These are phyloP conservation scores for Atethmia centrago DNA, from an alignment of 2,888 invertebrate species.

Conservation along the genomic window DNA sequence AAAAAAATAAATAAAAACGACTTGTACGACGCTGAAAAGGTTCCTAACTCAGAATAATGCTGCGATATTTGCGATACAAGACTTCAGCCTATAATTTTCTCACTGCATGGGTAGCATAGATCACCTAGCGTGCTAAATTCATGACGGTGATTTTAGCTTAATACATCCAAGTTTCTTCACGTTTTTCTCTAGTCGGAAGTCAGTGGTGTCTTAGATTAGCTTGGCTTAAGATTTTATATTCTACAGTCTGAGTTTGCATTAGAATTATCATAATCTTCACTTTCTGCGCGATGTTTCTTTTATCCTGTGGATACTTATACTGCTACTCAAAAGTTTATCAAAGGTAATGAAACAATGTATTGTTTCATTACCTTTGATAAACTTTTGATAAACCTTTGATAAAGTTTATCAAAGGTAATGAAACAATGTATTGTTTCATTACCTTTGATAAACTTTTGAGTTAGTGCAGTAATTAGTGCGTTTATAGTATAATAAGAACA, in stretches of 20 bases:
- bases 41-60: too few relatives aligned
- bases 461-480: not conserved
- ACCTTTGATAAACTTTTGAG: not conserved
- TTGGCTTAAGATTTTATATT: conserved; percentile 8
- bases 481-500: not conserved
- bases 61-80: too few relatives aligned
- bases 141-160: not conserved
- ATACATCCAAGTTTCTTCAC: conserved; percentile 9
- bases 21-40: too few relatives aligned
- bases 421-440: not conserved
- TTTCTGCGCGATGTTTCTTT: not conserved
- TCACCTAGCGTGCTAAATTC: conserved; percentile 12
- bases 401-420: too few relatives aligned
- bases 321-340: too few relatives aligned
- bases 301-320: too few relatives aligned
- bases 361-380: not conserved
- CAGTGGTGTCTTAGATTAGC: conserved; percentile 13
- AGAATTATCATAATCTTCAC: conserved; percentile 5
- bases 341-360: too few relatives aligned
- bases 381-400: too few relatives aligned
- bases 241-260: conserved; percentile 1
- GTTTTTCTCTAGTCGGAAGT: not conserved
- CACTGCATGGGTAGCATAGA: too few relatives aligned
- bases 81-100: too few relatives aligned
- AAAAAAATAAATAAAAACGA: too few relatives aligned